phyloP scores from a whole-genome alignment of 2,888 invertebrate species.

The Lepas anatifera region DNA sequence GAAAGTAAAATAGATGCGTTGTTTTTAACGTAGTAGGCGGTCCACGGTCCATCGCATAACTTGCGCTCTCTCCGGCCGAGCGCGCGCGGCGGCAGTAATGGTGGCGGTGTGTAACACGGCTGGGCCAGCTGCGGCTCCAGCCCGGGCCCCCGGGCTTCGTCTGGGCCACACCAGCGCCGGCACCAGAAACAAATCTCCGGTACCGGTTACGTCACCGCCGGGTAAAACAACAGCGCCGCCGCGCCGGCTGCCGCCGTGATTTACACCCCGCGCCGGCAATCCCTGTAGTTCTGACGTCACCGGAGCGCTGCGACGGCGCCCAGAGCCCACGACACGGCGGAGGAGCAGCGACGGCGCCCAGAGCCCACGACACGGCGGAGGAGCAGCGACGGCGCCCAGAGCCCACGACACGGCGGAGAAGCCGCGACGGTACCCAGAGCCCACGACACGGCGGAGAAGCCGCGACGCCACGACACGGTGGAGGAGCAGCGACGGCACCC shows the following conservation, averaged over 20 bases:
- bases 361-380: no score
- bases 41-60: neutral
- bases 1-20: slow-evolving; percentile 12
- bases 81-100: neutral
- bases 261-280: neutral
- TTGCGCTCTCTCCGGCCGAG: neutral
- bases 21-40: slow-evolving; percentile 12
- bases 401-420: no score
- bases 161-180: neutral
- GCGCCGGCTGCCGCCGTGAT: neutral
- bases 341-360: no score
- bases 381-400: no score
- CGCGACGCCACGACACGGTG: no score
- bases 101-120: neutral
- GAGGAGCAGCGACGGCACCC: no score
- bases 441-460: no score
- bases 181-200: slow-evolving; percentile 1
- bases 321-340: no score
- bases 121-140: no score
- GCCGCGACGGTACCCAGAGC: no score
- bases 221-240: neutral
- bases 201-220: neutral
- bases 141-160: no score
- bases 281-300: neutral
- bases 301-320: neutral